These are phyloP conservation scores for Pteronotus mesoamericanus DNA, from an alignment of 2,797 vertebrate species.

Conservation along the genomic window DNA sequence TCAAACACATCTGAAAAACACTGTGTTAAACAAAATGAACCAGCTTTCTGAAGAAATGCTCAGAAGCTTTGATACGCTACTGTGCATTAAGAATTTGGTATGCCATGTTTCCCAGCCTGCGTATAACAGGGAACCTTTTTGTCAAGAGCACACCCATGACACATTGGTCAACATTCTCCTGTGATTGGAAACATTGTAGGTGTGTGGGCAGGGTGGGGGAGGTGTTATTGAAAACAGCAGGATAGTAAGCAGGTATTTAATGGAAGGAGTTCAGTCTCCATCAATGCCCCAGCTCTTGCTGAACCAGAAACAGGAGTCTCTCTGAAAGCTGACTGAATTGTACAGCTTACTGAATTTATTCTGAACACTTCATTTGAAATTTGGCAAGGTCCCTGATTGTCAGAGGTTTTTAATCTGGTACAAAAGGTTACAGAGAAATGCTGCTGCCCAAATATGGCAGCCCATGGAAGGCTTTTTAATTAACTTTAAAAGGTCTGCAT, in stretches of 20 bases:
- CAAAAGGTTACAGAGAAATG: conserved; percentile 60
- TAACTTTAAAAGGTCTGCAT: conserved; percentile 70
- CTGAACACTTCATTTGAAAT: conserved; percentile 68
- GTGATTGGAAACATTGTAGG: not conserved
- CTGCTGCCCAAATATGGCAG: conserved; percentile 57
- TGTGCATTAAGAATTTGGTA: not conserved
- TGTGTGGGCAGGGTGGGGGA: not conserved
- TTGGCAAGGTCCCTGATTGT: conserved; percentile 60
- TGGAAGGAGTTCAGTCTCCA: not conserved
- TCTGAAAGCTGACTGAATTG: conserved; percentile 38
- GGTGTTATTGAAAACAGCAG: not conserved
- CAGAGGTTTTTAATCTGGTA: conserved; percentile 70
- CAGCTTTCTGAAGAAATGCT: conserved; percentile 34
- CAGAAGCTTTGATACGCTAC: not conserved
- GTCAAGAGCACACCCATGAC: not conserved
- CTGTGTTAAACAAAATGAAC: conserved; percentile 43
- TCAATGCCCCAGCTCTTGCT: not conserved
- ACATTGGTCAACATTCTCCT: not conserved
- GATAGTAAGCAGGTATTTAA: not conserved
- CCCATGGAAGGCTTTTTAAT: conserved; percentile 68
- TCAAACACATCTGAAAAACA: conserved; percentile 28
- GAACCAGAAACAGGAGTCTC: conserved; percentile 44
- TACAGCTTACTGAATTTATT: conserved; percentile 66
- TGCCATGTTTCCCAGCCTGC: not conserved
- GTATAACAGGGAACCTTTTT: not conserved